Percentiles rank a stretch among this genome's conserved stretches.
phyloP scores from a whole-genome alignment of 2,888 invertebrate species.

The Quadroppia sp. region DNA sequence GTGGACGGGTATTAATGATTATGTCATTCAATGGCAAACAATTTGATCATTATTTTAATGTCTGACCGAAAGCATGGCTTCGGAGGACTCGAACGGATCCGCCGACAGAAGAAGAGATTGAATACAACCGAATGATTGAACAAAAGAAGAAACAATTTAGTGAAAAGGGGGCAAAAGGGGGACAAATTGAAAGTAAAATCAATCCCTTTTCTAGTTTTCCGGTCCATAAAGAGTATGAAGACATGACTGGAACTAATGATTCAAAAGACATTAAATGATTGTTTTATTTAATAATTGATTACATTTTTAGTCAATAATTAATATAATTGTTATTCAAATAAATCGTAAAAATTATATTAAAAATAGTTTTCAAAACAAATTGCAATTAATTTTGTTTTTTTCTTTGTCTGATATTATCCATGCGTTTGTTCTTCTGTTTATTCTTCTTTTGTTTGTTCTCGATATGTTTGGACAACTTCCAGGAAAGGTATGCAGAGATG shows the following conservation, averaged over 20 bases:
- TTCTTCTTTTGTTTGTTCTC: constrained; percentile 58
- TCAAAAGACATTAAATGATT: neutral
- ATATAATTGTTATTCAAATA: neutral
- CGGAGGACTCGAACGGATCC: constrained; percentile 32
- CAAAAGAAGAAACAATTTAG: neutral
- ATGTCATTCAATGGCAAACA: neutral
- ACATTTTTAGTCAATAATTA: neutral
- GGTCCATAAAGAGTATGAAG: constrained; percentile 28
- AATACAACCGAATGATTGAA: constrained; percentile 8
- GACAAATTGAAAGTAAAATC: neutral
- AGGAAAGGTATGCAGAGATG: constrained; percentile 57
- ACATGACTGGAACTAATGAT: neutral
- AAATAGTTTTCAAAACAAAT: constrained; percentile 5
- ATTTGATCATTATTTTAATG: neutral
- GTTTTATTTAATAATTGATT: too few relatives aligned
- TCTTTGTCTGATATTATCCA: constrained; percentile 52
- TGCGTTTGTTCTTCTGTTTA: constrained; percentile 56
- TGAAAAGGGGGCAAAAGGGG: neutral
- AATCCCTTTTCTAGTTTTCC: constrained; percentile 24
- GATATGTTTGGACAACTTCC: constrained; percentile 58
- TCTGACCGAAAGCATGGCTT: constrained; percentile 33
- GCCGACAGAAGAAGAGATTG: constrained; percentile 38
- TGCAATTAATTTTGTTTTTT: constrained; percentile 23
- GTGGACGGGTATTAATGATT: constrained; percentile 35
- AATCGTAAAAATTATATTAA: neutral